Evolutionary conservation across 2,888 invertebrate species (phyloP).

Genomic region (Empis stercorea): DNA sequence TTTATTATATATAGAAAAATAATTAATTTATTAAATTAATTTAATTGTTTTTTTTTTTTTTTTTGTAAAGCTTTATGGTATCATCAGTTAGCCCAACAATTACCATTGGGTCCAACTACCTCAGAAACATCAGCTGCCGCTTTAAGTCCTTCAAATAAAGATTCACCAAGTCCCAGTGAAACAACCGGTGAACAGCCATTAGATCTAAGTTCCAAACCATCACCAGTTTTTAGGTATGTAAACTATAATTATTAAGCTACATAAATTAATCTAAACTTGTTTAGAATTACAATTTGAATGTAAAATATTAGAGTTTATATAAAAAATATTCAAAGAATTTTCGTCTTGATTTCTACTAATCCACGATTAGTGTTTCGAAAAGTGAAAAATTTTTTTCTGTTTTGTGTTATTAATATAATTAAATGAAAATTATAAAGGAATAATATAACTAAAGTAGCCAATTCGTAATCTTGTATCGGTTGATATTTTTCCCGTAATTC

Average conservation of each 20-base stretch:
- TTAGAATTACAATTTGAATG: too few species aligned
- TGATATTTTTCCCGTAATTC: too few species aligned
- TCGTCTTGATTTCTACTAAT: too few species aligned
- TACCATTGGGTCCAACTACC: conserved; percentile 34
- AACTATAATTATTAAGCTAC: not conserved
- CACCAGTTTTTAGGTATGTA: conserved; percentile 59
- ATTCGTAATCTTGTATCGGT: too few species aligned
- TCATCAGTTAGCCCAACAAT: conserved; percentile 18
- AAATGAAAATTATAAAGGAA: too few species aligned
- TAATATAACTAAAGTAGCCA: too few species aligned
- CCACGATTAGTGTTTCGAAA: too few species aligned
- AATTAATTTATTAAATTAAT: not conserved
- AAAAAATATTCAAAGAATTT: too few species aligned
- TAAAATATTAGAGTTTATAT: too few species aligned
- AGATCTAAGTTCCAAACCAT: conserved; percentile 72
- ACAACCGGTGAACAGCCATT: conserved; percentile 58
- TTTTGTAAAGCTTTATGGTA: conserved; percentile 12
- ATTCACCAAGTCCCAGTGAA: conserved; percentile 40
- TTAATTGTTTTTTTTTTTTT: not conserved
- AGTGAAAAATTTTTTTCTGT: too few species aligned
- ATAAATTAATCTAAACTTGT: not conserved
- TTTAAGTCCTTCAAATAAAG: conserved; percentile 34
- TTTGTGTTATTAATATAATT: too few species aligned
- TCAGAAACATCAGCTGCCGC: conserved; percentile 32
- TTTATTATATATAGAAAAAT: too few species aligned